phyloP scores from a whole-genome alignment of 1,140 invertebrate species.

The Kradibia gibbosae region DNA sequence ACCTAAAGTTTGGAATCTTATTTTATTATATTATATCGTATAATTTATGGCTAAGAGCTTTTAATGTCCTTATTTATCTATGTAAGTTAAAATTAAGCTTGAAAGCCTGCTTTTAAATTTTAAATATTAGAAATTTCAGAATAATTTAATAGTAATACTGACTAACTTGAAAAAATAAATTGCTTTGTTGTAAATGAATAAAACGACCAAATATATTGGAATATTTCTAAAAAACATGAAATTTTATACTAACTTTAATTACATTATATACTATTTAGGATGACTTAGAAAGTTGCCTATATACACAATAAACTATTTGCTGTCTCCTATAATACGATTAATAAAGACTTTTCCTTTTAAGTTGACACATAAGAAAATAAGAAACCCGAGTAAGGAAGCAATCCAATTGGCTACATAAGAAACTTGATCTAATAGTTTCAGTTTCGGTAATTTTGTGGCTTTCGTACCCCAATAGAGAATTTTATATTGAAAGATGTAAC shows the following conservation, averaged over 20 bases:
- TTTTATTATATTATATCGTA: too few species aligned
- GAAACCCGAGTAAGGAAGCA: constrained; percentile 42
- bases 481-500: constrained; percentile 26
- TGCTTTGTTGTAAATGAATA: too few species aligned
- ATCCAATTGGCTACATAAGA: constrained; percentile 45
- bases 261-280: neutral
- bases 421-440: constrained; percentile 43
- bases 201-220: neutral
- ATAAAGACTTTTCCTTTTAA: constrained; percentile 38
- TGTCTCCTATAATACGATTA: constrained; percentile 2
- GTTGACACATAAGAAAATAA: constrained; percentile 41
- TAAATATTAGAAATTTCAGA: too few species aligned
- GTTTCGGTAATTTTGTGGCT: constrained; percentile 48
- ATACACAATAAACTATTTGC: constrained; percentile 5
- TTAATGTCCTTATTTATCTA: too few species aligned
- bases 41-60: too few species aligned
- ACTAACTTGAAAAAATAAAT: too few species aligned
- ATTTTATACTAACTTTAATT: neutral
- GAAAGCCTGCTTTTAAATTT: too few species aligned
- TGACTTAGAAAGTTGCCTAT: neutral
- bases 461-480: constrained; percentile 18
- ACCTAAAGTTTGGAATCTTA: too few species aligned
- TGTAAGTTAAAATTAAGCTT: too few species aligned
- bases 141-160: too few species aligned
- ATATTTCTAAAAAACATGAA: neutral